These are phyloP conservation scores for Scytalopus superciliaris DNA, from an alignment of 2,113 vertebrate species.

Conservation along the genomic window DNA sequence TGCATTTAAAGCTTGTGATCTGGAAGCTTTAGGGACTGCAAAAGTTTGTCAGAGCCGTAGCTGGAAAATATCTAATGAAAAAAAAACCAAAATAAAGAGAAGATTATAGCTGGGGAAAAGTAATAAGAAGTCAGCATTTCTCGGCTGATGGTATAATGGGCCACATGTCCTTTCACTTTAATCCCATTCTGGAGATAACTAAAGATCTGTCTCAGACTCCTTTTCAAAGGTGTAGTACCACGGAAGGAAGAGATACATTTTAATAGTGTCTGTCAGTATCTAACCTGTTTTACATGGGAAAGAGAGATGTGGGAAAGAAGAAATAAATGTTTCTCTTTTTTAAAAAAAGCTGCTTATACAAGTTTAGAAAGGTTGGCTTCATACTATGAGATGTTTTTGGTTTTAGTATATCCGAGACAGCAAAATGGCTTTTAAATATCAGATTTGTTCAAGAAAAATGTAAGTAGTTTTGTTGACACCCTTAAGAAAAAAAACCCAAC, in stretches of 20 bases:
- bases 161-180: not conserved
- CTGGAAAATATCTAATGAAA: not conserved
- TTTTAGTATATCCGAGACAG: not conserved
- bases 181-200: not conserved
- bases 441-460: not conserved
- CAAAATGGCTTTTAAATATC: not conserved
- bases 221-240: not conserved
- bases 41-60: not conserved
- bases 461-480: not conserved
- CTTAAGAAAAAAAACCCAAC: not conserved
- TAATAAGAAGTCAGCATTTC: not conserved
- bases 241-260: not conserved
- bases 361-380: constrained; percentile 42
- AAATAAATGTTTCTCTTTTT: not conserved
- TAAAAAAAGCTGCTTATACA: no score
- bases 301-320: not conserved
- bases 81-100: not conserved
- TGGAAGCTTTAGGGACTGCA: not conserved
- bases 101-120: not conserved
- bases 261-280: not conserved
- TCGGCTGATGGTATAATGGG: not conserved
- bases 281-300: not conserved
- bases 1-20: not conserved
- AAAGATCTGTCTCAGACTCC: not conserved
- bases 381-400: not conserved